phyloP scores from a whole-genome alignment of 2,888 invertebrate species.

The Clistopyga incitator region DNA sequence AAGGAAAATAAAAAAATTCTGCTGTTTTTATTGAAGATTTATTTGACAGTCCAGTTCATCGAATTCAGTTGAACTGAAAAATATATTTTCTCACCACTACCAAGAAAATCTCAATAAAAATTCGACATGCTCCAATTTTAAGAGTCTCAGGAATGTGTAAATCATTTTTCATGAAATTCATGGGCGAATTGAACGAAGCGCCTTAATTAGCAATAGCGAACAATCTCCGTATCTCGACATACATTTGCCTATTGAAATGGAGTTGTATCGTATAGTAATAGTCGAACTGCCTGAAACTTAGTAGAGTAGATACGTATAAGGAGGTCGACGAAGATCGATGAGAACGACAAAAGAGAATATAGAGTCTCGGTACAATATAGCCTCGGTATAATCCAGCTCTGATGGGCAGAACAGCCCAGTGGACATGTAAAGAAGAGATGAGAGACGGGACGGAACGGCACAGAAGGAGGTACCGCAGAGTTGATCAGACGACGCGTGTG shows the following conservation, averaged over 20 bases:
- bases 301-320: neutral
- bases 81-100: too few relatives aligned
- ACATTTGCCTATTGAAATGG: constrained; percentile 3
- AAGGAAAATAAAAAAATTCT: too few relatives aligned
- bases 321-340: constrained; percentile 69
- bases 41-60: too few relatives aligned
- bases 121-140: too few relatives aligned
- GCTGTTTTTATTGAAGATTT: too few relatives aligned
- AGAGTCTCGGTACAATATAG: constrained; percentile 55
- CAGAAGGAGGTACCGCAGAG: constrained; percentile 66
- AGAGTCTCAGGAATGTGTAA: too few relatives aligned
- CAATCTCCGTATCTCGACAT: neutral
- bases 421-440: constrained; percentile 65
- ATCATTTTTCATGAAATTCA: too few relatives aligned
- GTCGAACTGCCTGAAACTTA: neutral
- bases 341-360: constrained; percentile 70
- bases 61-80: too few relatives aligned
- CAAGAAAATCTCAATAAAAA: too few relatives aligned
- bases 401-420: constrained; percentile 63
- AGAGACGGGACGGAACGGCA: constrained; percentile 49
- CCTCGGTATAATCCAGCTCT: constrained; percentile 66
- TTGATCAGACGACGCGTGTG: constrained; percentile 77
- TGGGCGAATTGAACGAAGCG: too few relatives aligned
- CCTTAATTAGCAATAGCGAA: constrained; percentile 4
- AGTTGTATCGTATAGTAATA: neutral